A percentile compares a stretch with the other conserved stretches of the same genome.
phyloP scores from a whole-genome alignment of 2,113 vertebrate genomes.

The Entelurus aequoreus region DNA sequence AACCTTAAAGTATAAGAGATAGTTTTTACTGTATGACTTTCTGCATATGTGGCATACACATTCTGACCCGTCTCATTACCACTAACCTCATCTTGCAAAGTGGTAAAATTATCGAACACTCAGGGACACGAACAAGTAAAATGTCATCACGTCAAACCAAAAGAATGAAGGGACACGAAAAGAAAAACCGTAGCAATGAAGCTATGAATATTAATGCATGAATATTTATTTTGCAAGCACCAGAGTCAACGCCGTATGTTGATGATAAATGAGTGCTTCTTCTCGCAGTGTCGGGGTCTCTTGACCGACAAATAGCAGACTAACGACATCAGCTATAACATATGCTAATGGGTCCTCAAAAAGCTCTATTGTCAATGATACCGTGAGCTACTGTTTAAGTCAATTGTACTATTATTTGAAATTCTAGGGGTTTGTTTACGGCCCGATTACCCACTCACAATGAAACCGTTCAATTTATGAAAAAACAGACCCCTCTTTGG shows the following conservation, averaged over 20 bases:
- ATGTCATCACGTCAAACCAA: slow-evolving; percentile 15
- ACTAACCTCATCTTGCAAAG: slow-evolving; percentile 46
- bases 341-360: slow-evolving; percentile 58
- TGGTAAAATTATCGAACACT: slow-evolving; percentile 19
- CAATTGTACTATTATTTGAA: not conserved
- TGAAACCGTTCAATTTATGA: not conserved
- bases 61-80: slow-evolving; percentile 46
- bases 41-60: no score
- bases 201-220: slow-evolving; percentile 57
- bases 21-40: no score
- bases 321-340: slow-evolving; percentile 66
- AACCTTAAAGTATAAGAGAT: no score
- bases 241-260: slow-evolving; percentile 49
- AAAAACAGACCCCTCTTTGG: no score
- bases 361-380: slow-evolving; percentile 53
- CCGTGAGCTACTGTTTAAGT: slow-evolving; percentile 34
- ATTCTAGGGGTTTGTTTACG: not conserved
- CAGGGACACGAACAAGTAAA: slow-evolving; percentile 21
- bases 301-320: slow-evolving; percentile 65
- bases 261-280: slow-evolving; percentile 60
- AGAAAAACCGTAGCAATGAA: slow-evolving; percentile 31
- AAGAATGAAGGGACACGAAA: slow-evolving; percentile 16
- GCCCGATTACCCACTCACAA: not conserved
- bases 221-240: slow-evolving; percentile 41
- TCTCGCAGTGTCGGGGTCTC: slow-evolving; percentile 56